These are phyloP conservation scores for Dendrocopos noguchii DNA, from an alignment of 2,113 vertebrate species.

Conservation along the genomic window DNA sequence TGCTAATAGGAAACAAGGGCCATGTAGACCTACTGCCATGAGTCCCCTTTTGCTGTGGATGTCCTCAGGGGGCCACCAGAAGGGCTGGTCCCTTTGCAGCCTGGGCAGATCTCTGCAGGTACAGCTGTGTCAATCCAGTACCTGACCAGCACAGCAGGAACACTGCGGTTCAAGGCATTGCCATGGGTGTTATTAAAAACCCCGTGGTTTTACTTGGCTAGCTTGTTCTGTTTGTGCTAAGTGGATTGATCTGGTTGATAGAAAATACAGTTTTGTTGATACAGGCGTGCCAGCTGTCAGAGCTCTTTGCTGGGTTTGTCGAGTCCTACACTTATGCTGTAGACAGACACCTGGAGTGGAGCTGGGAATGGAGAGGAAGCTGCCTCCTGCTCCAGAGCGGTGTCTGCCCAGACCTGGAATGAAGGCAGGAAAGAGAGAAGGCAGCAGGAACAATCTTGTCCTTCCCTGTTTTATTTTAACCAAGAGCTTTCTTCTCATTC, in stretches of 20 bases:
- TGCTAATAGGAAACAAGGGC: not conserved
- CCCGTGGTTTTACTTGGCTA: not conserved
- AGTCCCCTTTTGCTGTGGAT: not conserved
- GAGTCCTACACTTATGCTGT: not conserved
- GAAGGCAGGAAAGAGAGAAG: not conserved
- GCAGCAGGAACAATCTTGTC: not conserved
- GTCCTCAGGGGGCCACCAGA: not conserved
- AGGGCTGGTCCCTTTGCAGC: not conserved
- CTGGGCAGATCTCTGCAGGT: not conserved
- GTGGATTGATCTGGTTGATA: not conserved
- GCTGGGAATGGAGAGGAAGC: not conserved
- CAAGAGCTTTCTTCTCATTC: not conserved
- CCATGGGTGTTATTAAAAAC: not conserved
- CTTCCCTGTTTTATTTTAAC: slow-evolving; percentile 29
- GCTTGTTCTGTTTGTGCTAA: not conserved
- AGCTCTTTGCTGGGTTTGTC: not conserved
- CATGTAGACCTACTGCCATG: fast-evolving
- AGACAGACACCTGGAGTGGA: not conserved
- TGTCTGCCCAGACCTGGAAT: not conserved
- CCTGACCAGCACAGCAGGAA: not conserved
- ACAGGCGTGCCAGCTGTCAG: not conserved
- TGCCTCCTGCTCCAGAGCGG: not conserved
- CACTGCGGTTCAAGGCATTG: not conserved
- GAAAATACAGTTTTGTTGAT: not conserved
- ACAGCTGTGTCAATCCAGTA: not conserved